Evolutionary conservation across 2,113 vertebrate species (phyloP).

Genomic region (Limanda limanda): DNA sequence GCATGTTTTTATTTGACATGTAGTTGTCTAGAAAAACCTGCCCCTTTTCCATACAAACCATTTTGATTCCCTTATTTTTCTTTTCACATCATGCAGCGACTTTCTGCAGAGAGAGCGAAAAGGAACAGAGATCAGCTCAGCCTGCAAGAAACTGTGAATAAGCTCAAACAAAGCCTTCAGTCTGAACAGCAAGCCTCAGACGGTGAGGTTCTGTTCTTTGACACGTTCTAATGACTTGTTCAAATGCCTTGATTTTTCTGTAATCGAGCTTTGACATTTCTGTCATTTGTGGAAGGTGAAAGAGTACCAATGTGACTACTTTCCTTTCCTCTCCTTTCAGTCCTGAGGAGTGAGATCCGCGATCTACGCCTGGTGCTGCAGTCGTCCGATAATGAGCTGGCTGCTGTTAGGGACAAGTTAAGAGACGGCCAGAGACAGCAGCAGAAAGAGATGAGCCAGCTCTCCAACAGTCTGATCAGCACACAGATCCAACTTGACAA

Average conservation of each 20-base stretch:
- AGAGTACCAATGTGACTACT: not conserved
- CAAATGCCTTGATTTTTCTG: no score
- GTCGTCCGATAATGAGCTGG: constrained; percentile 94
- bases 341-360: constrained; percentile 89
- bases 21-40: not conserved
- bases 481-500: constrained; percentile 91
- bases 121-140: constrained; percentile 83
- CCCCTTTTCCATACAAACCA: not conserved
- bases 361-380: constrained; percentile 93
- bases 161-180: constrained; percentile 84
- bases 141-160: constrained; percentile 78
- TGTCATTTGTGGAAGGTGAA: not conserved
- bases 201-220: constrained; percentile 68
- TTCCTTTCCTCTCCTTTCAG: constrained; percentile 69
- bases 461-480: constrained; percentile 88
- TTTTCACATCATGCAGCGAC: constrained; percentile 77
- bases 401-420: constrained; percentile 83
- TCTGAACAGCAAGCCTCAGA: constrained; percentile 79
- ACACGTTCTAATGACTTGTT: not conserved
- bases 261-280: not conserved
- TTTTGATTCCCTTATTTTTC: not conserved
- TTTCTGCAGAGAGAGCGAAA: constrained; percentile 85
- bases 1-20: not conserved
- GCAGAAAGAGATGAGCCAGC: constrained; percentile 84
- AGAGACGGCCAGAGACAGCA: constrained; percentile 78